Percentiles rank a stretch among this genome's conserved stretches.
These are phyloP conservation scores for Trogon melanurus DNA, from an alignment of 2,113 vertebrate species.

Conservation along the genomic window DNA sequence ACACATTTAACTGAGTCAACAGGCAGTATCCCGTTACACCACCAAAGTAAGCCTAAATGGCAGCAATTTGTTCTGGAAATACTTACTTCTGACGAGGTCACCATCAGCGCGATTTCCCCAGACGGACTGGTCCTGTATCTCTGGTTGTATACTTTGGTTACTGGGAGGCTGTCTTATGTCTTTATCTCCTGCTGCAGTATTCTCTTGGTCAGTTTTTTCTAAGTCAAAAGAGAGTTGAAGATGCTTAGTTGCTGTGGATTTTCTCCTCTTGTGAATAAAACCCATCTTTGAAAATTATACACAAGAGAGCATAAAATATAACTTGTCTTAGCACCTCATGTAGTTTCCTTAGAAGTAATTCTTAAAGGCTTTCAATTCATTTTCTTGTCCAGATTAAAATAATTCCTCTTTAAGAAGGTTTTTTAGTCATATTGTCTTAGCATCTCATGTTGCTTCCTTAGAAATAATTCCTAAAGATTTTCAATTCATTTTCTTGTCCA, in stretches of 20 bases:
- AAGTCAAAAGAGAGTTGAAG: constrained; percentile 51
- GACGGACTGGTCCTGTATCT: constrained; percentile 72
- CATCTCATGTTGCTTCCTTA: neutral
- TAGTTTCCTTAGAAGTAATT: neutral
- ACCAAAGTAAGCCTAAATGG: neutral
- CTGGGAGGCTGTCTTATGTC: constrained; percentile 52
- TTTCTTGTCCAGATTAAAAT: neutral
- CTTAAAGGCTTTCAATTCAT: neutral
- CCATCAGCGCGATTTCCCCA: constrained; percentile 75
- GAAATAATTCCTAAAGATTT: neutral
- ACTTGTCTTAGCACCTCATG: neutral
- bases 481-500: neutral
- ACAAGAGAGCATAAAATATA: neutral
- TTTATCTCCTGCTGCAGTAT: constrained; percentile 68
- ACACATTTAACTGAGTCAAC: constrained; percentile 46
- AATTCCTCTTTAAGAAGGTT: neutral
- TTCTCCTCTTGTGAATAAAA: neutral
- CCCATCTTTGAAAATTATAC: neutral
- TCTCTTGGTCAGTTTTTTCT: constrained; percentile 81
- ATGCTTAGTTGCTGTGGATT: neutral
- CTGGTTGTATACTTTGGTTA: constrained; percentile 72
- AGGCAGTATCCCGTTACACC: neutral
- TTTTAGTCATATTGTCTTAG: neutral
- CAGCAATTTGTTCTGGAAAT: constrained; percentile 61
- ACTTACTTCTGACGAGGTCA: constrained; percentile 92